Evolutionary conservation across 2,888 invertebrate species (phyloP).

Genomic region (Falcaria lacertinaria): DNA sequence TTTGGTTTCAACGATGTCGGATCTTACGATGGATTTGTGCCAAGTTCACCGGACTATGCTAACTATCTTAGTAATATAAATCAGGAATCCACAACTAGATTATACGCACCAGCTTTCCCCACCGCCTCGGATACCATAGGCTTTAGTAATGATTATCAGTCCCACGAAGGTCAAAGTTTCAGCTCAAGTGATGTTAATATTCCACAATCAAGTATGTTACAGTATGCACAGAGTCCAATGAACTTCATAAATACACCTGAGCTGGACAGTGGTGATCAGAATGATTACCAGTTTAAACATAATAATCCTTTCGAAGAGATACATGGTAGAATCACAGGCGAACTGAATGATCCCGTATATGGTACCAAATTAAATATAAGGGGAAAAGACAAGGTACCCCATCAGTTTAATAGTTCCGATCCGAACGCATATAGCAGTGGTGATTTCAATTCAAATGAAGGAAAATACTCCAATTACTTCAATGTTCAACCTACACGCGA

Average conservation of each 20-base stretch:
- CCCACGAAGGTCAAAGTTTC: slow-evolving; percentile 36
- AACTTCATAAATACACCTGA: slow-evolving; percentile 45
- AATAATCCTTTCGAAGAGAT: slow-evolving; percentile 29
- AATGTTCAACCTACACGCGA: slow-evolving; percentile 34
- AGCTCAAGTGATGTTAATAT: slow-evolving; percentile 31
- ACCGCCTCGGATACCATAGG: slow-evolving; percentile 54
- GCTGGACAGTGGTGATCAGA: slow-evolving; percentile 36
- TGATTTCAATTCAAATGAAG: slow-evolving; percentile 32
- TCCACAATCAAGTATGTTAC: slow-evolving; percentile 44
- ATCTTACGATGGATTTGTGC: slow-evolving; percentile 62
- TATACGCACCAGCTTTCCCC: slow-evolving; percentile 66
- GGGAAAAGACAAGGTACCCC: slow-evolving; percentile 35
- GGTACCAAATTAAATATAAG: slow-evolving; percentile 60
- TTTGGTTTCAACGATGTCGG: slow-evolving; percentile 71
- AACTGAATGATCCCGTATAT: slow-evolving; percentile 48
- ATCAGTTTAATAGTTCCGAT: slow-evolving; percentile 44
- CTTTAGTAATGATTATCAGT: slow-evolving; percentile 38
- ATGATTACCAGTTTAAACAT: too few relatives aligned
- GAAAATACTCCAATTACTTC: slow-evolving; percentile 34
- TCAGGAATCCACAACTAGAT: slow-evolving; percentile 52
- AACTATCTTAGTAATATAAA: slow-evolving; percentile 44
- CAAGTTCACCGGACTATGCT: slow-evolving; percentile 64
- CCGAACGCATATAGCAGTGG: slow-evolving; percentile 37
- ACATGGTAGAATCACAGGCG: slow-evolving; percentile 30
- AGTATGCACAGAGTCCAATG: slow-evolving; percentile 44